These are phyloP conservation scores for Psettodes erumei DNA, from an alignment of 2,113 vertebrate species.

Conservation along the genomic window DNA sequence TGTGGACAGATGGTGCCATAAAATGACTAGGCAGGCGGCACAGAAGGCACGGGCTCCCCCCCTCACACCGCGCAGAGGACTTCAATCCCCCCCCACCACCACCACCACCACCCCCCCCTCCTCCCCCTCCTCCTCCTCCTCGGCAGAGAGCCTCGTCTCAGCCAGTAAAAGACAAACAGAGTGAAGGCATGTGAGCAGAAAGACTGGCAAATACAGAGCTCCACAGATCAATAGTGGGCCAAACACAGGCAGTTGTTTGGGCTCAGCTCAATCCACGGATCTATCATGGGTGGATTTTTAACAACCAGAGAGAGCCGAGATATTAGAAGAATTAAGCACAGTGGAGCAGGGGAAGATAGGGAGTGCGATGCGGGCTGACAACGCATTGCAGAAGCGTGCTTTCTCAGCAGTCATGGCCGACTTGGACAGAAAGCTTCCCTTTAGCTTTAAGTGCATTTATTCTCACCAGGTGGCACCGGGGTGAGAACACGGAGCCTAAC, in stretches of 20 bases:
- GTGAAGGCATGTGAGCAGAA: slow-evolving; percentile 71
- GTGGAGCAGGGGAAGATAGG: not conserved
- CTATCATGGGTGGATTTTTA: slow-evolving; percentile 12
- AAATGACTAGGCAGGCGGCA: slow-evolving; percentile 77
- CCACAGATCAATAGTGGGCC: slow-evolving; percentile 64
- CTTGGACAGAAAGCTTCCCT: not conserved
- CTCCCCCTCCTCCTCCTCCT: slow-evolving; percentile 26
- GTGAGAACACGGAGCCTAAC: slow-evolving; percentile 19
- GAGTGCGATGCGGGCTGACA: not conserved
- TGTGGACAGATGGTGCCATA: slow-evolving; percentile 79
- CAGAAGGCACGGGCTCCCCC: slow-evolving; percentile 63
- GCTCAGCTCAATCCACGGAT: slow-evolving; percentile 47
- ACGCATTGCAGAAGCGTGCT: not conserved
- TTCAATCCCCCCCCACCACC: slow-evolving; percentile 30
- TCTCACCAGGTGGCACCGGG: slow-evolving; percentile 22
- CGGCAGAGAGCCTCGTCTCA: slow-evolving; percentile 56
- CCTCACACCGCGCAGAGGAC: slow-evolving; percentile 49
- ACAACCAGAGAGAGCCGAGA: slow-evolving; percentile 6
- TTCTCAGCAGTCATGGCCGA: not conserved
- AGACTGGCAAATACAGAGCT: slow-evolving; percentile 59
- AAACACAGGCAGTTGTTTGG: slow-evolving; percentile 55
- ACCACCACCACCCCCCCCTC: slow-evolving; percentile 29
- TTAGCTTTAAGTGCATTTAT: slow-evolving; percentile 12
- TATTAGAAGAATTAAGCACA: slow-evolving; percentile 5
- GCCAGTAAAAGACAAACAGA: slow-evolving; percentile 72